Evolutionary conservation across 2,888 invertebrate genomes (phyloP).

Genomic region (Helleia helle): DNA sequence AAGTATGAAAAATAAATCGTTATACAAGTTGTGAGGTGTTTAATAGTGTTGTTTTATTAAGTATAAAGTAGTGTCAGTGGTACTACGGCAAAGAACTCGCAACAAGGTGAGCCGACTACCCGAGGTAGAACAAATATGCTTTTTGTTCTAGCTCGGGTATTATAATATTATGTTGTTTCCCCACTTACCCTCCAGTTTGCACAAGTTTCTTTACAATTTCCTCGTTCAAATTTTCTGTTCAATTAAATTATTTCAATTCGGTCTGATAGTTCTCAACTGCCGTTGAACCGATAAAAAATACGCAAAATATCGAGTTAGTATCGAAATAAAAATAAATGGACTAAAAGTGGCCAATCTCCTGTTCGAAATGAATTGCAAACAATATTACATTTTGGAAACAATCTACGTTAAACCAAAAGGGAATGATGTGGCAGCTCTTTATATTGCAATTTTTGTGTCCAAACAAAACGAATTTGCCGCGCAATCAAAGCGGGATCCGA

Average conservation of each 20-base stretch:
- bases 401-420: slow-evolving; percentile 72
- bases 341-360: slow-evolving; percentile 63
- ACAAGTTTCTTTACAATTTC: slow-evolving; percentile 54
- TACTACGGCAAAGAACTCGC: slow-evolving; percentile 38
- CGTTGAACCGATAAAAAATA: slow-evolving; percentile 33
- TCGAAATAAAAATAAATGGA: slow-evolving; percentile 47
- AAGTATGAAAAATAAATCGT: not conserved
- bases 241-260: slow-evolving; percentile 38
- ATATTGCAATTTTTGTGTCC: slow-evolving; percentile 74
- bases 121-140: slow-evolving; percentile 15
- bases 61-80: slow-evolving; percentile 36
- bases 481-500: slow-evolving; percentile 74
- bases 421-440: slow-evolving; percentile 74
- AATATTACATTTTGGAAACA: slow-evolving; percentile 71
- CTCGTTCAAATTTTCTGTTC: slow-evolving; percentile 49
- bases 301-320: slow-evolving; percentile 51
- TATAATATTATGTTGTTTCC: slow-evolving; percentile 49
- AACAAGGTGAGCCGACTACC: slow-evolving; percentile 33
- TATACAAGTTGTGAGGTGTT: slow-evolving; percentile 7
- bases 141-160: slow-evolving; percentile 41
- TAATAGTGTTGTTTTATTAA: slow-evolving; percentile 28
- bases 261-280: slow-evolving; percentile 23
- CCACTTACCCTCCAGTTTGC: slow-evolving; percentile 41
- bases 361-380: slow-evolving; percentile 70
- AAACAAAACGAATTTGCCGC: slow-evolving; percentile 74